phyloP scores from a whole-genome alignment of 2,113 vertebrate species.

The Synchiropus splendidus region DNA sequence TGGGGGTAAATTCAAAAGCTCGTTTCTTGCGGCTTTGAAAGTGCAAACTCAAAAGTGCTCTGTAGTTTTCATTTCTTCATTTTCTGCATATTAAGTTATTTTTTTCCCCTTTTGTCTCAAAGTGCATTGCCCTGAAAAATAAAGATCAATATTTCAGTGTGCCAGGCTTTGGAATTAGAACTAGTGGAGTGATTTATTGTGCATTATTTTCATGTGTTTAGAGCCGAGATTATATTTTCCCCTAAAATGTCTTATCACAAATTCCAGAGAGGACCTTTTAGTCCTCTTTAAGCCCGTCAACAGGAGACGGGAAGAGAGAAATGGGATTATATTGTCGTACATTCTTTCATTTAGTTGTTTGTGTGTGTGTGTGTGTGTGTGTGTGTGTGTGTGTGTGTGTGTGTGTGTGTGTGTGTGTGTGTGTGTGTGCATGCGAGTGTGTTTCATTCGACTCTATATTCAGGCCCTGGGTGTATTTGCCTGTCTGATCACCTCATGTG shows the following conservation, averaged over 20 bases:
- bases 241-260: conserved; percentile 35
- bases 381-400: too few relatives aligned
- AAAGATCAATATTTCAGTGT: conserved; percentile 62
- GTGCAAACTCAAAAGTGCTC: conserved; percentile 65
- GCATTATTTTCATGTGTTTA: conserved; percentile 43
- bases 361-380: conserved; percentile 21
- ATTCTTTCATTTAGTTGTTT: conserved; percentile 16
- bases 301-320: conserved; percentile 10
- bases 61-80: conserved; percentile 66
- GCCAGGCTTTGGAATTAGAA: conserved; percentile 56
- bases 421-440: conserved; percentile 21
- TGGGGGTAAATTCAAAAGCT: conserved; percentile 59
- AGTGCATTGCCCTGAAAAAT: conserved; percentile 57
- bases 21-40: conserved; percentile 62
- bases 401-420: conserved; percentile 21
- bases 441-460: conserved; percentile 52
- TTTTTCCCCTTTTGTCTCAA: conserved; percentile 60
- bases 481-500: conserved; percentile 68
- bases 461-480: conserved; percentile 57
- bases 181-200: conserved; percentile 44
- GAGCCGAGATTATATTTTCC: conserved; percentile 1
- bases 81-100: conserved; percentile 66
- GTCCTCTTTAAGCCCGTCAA: conserved; percentile 27
- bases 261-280: conserved; percentile 35
- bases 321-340: conserved; percentile 26